Conservation (phyloP, 2,888 invertebrate species). For the Hermaeophaga mercurialis region DNA sequence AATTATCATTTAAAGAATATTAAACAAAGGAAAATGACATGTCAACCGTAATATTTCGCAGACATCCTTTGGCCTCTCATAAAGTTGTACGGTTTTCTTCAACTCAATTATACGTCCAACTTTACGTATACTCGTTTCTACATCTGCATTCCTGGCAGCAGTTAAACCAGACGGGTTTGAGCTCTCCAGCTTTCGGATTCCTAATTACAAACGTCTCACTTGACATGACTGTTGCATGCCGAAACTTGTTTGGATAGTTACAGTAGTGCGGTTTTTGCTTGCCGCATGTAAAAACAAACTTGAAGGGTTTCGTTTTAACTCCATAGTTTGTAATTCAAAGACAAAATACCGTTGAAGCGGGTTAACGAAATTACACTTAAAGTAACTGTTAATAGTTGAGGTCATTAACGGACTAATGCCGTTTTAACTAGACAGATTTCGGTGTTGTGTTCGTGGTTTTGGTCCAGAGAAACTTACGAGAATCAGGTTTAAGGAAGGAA, state of each 20-base stretch:
- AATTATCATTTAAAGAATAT: no score
- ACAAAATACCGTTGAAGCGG: neutral
- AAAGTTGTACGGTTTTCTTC: conserved; percentile 5
- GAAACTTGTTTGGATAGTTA: conserved; percentile 3
- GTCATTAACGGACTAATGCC: no score
- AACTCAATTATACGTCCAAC: conserved; percentile 13
- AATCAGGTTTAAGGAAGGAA: no score
- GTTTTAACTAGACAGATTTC: no score
- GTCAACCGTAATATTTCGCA: neutral
- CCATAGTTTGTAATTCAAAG: neutral
- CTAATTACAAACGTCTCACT: conserved; percentile 22
- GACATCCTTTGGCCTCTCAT: conserved; percentile 3
- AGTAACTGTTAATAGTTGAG: no score
- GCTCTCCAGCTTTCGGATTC: conserved; percentile 12
- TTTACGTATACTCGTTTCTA: conserved; percentile 1
- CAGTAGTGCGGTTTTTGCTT: neutral
- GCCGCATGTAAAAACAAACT: neutral
- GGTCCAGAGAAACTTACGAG: no score
- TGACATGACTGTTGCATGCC: conserved; percentile 24
- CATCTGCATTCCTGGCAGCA: conserved; percentile 10
- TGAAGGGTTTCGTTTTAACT: neutral
- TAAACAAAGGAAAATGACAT: neutral
- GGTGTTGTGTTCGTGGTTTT: no score
- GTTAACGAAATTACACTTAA: no score
- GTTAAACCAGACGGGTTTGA: conserved; percentile 9